Conservation (phyloP, 2,888 invertebrate species). For the Eustalomyia histrio region DNA sequence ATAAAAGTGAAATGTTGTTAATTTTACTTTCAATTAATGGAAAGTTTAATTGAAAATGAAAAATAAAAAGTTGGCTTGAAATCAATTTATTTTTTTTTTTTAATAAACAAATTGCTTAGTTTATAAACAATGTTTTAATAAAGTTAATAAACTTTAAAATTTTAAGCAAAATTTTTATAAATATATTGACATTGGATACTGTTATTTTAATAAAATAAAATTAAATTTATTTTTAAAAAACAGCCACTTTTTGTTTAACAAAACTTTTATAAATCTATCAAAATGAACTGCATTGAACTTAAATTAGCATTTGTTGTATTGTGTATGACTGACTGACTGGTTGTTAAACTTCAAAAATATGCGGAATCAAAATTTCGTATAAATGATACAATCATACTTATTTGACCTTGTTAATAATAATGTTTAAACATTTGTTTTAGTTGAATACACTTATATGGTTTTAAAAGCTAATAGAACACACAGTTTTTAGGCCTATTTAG, state of each 20-base stretch:
- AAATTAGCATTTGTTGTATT: background rate
- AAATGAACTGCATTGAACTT: constrained; percentile 60
- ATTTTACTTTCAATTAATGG: constrained; percentile 18
- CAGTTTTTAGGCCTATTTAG: constrained; percentile 11
- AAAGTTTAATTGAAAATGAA: background rate
- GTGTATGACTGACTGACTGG: background rate
- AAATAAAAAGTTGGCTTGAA: constrained; percentile 20
- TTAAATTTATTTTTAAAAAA: constrained; percentile 21
- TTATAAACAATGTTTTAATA: background rate
- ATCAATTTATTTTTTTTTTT: constrained; percentile 13
- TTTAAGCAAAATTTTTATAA: background rate
- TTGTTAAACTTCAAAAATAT: constrained; percentile 21
- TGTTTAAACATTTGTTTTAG: constrained; percentile 4
- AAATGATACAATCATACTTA: constrained; percentile 4
- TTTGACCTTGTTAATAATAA: constrained; percentile 34
- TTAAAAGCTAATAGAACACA: background rate
- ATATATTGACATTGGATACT: constrained; percentile 20
- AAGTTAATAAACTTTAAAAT: constrained; percentile 29
- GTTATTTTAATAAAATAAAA: constrained; percentile 34
- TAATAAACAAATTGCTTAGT: constrained; percentile 4
- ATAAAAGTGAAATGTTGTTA: constrained; percentile 8
- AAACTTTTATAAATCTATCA: background rate
- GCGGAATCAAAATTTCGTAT: constrained; percentile 29
- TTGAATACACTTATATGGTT: background rate
- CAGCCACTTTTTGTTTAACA: constrained; percentile 35